phyloP scores from a whole-genome alignment of 2,888 invertebrate genomes.

The Oscheius sp. region DNA sequence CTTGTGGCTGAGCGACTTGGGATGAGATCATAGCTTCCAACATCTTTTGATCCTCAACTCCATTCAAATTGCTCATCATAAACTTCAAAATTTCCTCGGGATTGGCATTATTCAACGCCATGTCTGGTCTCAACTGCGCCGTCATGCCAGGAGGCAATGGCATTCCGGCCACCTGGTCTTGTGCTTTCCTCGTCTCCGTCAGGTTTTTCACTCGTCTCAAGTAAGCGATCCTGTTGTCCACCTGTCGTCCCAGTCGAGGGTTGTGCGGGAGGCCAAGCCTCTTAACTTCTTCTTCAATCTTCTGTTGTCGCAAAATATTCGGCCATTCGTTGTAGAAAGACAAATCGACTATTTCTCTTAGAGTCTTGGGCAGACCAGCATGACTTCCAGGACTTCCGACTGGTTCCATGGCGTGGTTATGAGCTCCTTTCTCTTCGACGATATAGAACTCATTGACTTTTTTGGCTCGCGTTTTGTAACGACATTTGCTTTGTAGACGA shows the following conservation, averaged over 20 bases:
- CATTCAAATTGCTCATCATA: slow-evolving; percentile 9
- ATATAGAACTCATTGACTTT: slow-evolving; percentile 47
- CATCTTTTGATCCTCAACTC: background rate
- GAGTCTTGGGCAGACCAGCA: slow-evolving; percentile 52
- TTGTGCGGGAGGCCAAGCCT: slow-evolving; percentile 53
- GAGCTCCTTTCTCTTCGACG: slow-evolving; percentile 48
- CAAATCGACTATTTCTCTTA: slow-evolving; percentile 55
- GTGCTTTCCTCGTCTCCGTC: slow-evolving; percentile 37
- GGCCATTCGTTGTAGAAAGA: slow-evolving; percentile 54
- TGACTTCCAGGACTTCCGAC: slow-evolving; percentile 51
- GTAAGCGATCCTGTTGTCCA: slow-evolving; percentile 58
- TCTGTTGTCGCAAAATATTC: slow-evolving; percentile 31
- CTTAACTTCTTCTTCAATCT: slow-evolving; percentile 50
- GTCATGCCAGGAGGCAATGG: too few relatives aligned
- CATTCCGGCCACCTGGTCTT: too few relatives aligned
- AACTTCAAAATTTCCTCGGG: slow-evolving; percentile 12
- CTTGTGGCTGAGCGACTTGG: background rate
- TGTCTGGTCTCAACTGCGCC: background rate
- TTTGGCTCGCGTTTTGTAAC: slow-evolving; percentile 35
- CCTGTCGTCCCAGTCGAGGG: slow-evolving; percentile 50
- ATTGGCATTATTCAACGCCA: background rate
- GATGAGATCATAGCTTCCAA: background rate
- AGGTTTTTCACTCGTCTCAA: slow-evolving; percentile 55
- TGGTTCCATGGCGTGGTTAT: slow-evolving; percentile 52
- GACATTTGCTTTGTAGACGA: slow-evolving; percentile 52